Evolutionary conservation across 2,113 vertebrate genomes (phyloP).

Genomic region (Hucho hucho): DNA sequence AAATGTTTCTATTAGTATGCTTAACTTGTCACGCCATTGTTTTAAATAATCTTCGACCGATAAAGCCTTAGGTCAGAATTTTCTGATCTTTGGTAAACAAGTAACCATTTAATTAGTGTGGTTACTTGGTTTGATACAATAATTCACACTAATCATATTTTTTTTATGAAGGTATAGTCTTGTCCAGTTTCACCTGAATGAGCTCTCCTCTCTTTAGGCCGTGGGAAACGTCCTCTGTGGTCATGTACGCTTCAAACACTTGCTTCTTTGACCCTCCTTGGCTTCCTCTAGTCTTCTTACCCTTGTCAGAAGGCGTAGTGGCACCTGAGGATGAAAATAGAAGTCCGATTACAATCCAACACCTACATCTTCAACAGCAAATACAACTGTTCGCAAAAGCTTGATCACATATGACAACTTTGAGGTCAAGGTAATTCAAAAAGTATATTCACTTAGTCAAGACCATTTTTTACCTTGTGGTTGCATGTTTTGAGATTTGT

Average conservation of each 20-base stretch:
- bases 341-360: neutral
- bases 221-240: slow-evolving; percentile 81
- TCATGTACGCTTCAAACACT: slow-evolving; percentile 89
- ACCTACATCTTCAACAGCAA: neutral
- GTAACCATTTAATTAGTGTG: slow-evolving; percentile 35
- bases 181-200: slow-evolving; percentile 93
- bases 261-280: slow-evolving; percentile 81
- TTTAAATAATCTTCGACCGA: too few relatives aligned
- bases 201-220: slow-evolving; percentile 90
- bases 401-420: neutral
- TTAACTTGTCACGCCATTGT: slow-evolving; percentile 50
- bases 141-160: slow-evolving; percentile 43
- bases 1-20: neutral
- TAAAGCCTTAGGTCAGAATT: neutral
- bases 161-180: slow-evolving; percentile 56
- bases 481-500: slow-evolving; percentile 34
- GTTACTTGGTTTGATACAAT: neutral
- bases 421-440: too few relatives aligned
- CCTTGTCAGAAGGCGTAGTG: slow-evolving; percentile 79
- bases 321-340: slow-evolving; percentile 74
- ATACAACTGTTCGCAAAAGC: neutral
- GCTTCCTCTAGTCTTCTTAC: slow-evolving; percentile 69
- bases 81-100: neutral
- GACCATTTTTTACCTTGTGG: slow-evolving; percentile 23
- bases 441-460: neutral